Base-by-base conservation (phyloP, 2,113 vertebrate species). In the Solea solea region DNA sequence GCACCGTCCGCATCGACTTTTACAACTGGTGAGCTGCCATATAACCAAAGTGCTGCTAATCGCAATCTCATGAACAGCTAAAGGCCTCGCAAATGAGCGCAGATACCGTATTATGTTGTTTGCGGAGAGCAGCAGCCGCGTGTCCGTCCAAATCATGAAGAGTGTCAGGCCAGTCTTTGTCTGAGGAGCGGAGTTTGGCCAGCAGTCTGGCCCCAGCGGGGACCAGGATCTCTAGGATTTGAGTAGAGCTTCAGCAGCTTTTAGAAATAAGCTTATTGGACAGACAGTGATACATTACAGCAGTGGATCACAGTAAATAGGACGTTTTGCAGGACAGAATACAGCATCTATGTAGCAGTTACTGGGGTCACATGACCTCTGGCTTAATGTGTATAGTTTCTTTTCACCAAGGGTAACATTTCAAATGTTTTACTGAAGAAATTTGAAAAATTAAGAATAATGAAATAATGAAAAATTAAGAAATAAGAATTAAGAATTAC, bases 11-110 rank as follows among this genome's bases (percentile, higher is more conserved):
- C 51, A 62, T 64, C 69, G 82, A 90, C 88, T 90, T 83, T 84
- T 88, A 91, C 89, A 90, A 88, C 81, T 93, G 88, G 82, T 91
- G 79, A 84, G 84, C 85, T 85, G 86, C 90, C 81, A 90, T 86
- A 72, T 65, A 78, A 84, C 87, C 86, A 87, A 88, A 91, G 83
- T 60, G 71, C 83, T 86, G 86, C 82, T 93, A 90, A 90, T 90
- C 87, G 48, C 83, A 72, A 87, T 83, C 88, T 91, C 88, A 83
- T 72, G 77, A 90, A 78, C 60, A 81, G 80, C 87, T 86, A 83
- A 86, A 86, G 86, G 82, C 88, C 85, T 70, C 57, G 64, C 85
- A 90, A 92, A 90, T 86, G 80, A 88, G 80, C 13, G 40, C 81
- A 82, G 86, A 87, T 86, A 89, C 80, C 82, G 72, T 79, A 86